A percentile compares a stretch with the other conserved stretches of the same genome.
phyloP scores from a whole-genome alignment of 2,113 vertebrate genomes.

The Emberiza fucata region DNA sequence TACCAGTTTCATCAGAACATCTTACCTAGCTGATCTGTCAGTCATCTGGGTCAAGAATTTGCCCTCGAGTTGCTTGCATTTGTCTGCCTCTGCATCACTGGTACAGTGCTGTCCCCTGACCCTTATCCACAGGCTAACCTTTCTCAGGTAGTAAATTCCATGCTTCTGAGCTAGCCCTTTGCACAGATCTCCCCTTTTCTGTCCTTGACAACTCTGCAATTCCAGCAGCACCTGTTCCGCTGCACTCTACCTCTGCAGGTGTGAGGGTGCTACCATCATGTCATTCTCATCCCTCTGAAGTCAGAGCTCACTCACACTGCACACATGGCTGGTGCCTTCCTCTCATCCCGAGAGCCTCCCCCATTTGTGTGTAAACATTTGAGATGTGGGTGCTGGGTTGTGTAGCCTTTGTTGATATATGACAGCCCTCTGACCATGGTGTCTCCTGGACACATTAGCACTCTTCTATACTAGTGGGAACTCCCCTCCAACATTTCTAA shows the following conservation, averaged over 20 bases:
- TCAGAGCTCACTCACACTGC: neutral
- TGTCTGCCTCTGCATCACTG: accelerated
- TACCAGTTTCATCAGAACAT: no score
- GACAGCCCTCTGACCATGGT: accelerated
- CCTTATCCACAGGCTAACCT: neutral
- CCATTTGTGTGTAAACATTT: accelerated
- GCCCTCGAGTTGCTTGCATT: accelerated
- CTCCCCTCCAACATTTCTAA: neutral
- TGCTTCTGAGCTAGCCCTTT: neutral
- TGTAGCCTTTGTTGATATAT: neutral
- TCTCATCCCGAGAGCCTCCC: neutral
- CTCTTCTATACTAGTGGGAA: accelerated
- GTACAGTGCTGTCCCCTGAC: neutral
- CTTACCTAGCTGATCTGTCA: neutral
- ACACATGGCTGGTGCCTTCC: neutral
- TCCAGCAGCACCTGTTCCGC: neutral
- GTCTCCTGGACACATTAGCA: neutral
- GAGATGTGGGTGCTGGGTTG: neutral
- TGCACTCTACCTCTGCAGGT: neutral
- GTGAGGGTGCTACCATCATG: accelerated
- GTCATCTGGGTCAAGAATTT: neutral
- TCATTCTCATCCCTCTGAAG: neutral
- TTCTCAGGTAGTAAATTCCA: neutral
- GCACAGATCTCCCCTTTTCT: neutral
- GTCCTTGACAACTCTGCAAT: neutral